Base-by-base conservation (phyloP, 2,888 invertebrate genomes). In the Heterodera filipjevi region DNA sequence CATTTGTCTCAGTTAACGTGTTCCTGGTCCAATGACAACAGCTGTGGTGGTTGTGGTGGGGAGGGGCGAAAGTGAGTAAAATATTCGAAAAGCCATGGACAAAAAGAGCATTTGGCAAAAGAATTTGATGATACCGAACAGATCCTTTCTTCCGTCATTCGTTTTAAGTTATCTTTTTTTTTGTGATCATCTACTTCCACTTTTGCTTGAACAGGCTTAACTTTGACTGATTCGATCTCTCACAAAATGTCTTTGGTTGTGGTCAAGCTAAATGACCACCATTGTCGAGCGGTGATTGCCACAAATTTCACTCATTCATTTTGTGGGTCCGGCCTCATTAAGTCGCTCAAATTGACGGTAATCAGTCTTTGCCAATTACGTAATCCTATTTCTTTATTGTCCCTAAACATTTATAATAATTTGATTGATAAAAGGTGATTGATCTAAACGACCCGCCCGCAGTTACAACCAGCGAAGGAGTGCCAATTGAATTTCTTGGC, bases 191-290 rank as follows among this genome's bases (percentile, higher is more conserved):
- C n/a, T n/a, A n/a, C n/a, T n/a, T n/a, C n/a, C n/a, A n/a, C n/a
- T n/a, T n/a, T n/a, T n/a, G n/a, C n/a, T n/a, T n/a, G n/a, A n/a
- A n/a, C n/a, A n/a, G 2, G 6, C 39, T 2, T 2, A 39, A 39
- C 12, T 39, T 39, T 39, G n/a, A n/a, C n/a, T n/a, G n/a, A n/a
- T 39, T 12, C 39, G 39, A 39, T 19, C 14, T 19, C 49, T 19
- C 10, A 49, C 44, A 74, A n/a, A 74, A 66, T 75, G 75, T 66
- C 75, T 8, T n/a, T 75, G 22, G 68, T 75, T n/a, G 75, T 75
- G 66, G 75, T 75, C 30, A 75, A 75, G 49, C 10, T 75, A 32
- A 75, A 75, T 64, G 66, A 33, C 3, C 75, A 75, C 14, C 30
- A 64, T 66, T 75, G 75, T 64, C 53, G 75, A 33, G 75, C 75